Conservation (phyloP, 2,113 vertebrate genomes). For the Eretmochelys imbricata region DNA sequence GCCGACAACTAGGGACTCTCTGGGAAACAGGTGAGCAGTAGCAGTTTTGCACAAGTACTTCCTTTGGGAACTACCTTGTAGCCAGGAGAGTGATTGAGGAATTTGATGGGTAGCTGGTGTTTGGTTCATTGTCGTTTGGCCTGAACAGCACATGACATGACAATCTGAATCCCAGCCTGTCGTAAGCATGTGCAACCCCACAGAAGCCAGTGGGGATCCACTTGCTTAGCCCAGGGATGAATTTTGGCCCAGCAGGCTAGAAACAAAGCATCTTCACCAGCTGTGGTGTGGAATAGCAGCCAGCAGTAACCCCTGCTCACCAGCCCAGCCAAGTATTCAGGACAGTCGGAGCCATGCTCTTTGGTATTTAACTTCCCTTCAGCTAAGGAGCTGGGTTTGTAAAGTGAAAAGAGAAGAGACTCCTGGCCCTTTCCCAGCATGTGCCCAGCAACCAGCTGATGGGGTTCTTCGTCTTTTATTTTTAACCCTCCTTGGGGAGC, state of each 20-base stretch:
- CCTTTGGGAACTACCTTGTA: neutral
- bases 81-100: neutral
- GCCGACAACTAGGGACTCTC: neutral
- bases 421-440: neutral
- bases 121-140: neutral
- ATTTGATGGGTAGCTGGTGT: neutral
- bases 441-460: neutral
- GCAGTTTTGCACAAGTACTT: neutral
- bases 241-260: neutral
- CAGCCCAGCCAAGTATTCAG: neutral
- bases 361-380: conserved; percentile 1
- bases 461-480: conserved; percentile 7
- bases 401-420: conserved; percentile 13
- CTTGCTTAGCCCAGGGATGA: neutral
- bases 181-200: neutral
- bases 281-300: neutral
- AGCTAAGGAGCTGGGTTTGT: neutral
- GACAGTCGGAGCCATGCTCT: neutral
- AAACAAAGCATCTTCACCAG: neutral
- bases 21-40: neutral
- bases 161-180: neutral
- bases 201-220: neutral
- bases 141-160: neutral
- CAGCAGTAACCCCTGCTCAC: neutral
- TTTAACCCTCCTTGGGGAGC: neutral